Percentiles rank a stretch among this genome's conserved stretches.
Evolutionary conservation across 2,888 invertebrate species (phyloP).

Genomic region (Pherbina coryleti): DNA sequence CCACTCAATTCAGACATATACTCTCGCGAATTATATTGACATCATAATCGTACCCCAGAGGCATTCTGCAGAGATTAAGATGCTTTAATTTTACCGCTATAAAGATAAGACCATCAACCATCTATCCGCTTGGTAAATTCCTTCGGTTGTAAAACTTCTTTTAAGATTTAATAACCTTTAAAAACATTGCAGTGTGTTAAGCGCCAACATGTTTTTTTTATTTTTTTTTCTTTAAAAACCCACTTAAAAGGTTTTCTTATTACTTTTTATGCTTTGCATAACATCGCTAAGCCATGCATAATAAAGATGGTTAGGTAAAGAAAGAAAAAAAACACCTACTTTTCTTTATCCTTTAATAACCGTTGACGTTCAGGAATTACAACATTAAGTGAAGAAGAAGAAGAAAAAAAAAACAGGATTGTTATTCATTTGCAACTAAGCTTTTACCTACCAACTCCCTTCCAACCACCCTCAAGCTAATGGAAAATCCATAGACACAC

Average conservation of each 20-base stretch:
- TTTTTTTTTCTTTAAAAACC: not conserved
- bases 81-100: no score
- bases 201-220: not conserved
- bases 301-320: not conserved
- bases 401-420: not conserved
- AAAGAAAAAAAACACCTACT: not conserved
- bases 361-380: slow-evolving; percentile 17
- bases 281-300: not conserved
- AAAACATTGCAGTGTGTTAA: not conserved
- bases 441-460: not conserved
- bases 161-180: not conserved
- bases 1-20: no score
- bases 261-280: slow-evolving; percentile 6
- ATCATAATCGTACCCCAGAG: no score
- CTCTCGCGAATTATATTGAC: no score
- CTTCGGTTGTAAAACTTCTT: not conserved
- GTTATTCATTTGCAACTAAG: not conserved
- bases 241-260: not conserved
- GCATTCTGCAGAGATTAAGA: no score
- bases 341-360: slow-evolving; percentile 24
- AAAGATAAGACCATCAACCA: no score
- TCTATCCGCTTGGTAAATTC: no score
- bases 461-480: not conserved
- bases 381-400: not conserved
- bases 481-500: not conserved